Percentiles rank a stretch among this genome's conserved stretches.
These are phyloP conservation scores for Medauroidea extradentata DNA, from an alignment of 1,140 invertebrate genomes.

Conservation along the genomic window DNA sequence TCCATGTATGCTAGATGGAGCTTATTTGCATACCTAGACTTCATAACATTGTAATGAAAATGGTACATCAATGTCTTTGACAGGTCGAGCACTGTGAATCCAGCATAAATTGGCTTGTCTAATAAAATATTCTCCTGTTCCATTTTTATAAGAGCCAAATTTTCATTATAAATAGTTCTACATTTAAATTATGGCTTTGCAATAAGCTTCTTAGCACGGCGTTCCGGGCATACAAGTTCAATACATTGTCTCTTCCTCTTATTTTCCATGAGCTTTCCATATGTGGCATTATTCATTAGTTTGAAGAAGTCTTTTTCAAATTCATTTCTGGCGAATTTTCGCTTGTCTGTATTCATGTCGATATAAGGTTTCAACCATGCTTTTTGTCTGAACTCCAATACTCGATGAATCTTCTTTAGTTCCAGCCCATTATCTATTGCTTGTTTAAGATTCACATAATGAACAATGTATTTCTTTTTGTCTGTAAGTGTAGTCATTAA, in stretches of 20 bases:
- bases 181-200: constrained; percentile 42
- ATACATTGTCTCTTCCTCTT: constrained; percentile 42
- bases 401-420: constrained; percentile 36
- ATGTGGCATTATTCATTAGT: constrained; percentile 46
- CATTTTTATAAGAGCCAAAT: constrained; percentile 4
- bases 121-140: constrained; percentile 4
- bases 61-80: constrained; percentile 32
- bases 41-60: constrained; percentile 34
- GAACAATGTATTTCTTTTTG: constrained; percentile 31
- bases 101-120: constrained; percentile 27
- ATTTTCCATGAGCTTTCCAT: constrained; percentile 49
- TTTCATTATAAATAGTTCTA: constrained; percentile 21
- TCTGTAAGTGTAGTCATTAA: constrained; percentile 14
- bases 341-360: constrained; percentile 31
- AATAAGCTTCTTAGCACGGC: constrained; percentile 35
- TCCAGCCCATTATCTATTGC: constrained; percentile 26
- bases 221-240: constrained; percentile 32
- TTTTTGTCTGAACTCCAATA: constrained; percentile 35
- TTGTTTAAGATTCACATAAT: constrained; percentile 31
- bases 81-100: constrained; percentile 26
- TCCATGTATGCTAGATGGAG: constrained; percentile 40
- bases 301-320: constrained; percentile 52
- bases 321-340: constrained; percentile 34
- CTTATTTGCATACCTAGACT: constrained; percentile 31
- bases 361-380: constrained; percentile 37